Percentiles rank a stretch among this genome's conserved stretches.
Conservation (phyloP, 1,140 invertebrate genomes). For the Mercenaria mercenaria region DNA sequence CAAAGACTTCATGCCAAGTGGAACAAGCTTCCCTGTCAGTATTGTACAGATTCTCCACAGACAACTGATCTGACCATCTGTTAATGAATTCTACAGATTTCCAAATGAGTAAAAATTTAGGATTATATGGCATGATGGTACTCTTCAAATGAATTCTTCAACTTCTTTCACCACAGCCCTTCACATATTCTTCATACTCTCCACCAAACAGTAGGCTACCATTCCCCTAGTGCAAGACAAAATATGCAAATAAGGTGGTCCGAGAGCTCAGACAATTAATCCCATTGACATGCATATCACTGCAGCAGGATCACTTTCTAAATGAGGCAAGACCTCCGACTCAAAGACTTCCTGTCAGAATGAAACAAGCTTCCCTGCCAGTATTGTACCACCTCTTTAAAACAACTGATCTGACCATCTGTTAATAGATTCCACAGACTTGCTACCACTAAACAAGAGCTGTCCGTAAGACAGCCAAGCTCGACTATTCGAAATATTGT, state of each 20-base stretch:
- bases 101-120: no score
- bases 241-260: constrained; percentile 6
- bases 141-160: no score
- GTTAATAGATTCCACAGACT: constrained; percentile 25
- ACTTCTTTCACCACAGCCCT: neutral
- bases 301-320: neutral
- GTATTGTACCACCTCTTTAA: neutral
- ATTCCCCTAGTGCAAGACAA: neutral
- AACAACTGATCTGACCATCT: neutral
- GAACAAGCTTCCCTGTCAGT: neutral
- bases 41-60: neutral
- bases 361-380: neutral
- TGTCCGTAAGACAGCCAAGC: no score
- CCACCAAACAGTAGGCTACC: neutral
- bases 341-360: constrained; percentile 14
- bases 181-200: neutral
- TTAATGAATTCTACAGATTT: constrained; percentile 12
- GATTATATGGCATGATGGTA: no score
- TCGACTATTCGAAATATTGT: no score
- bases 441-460: no score
- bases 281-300: constrained; percentile 9
- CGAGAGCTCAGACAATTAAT: neutral
- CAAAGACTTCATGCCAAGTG: constrained; percentile 7
- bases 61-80: constrained; percentile 9
- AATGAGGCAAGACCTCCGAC: constrained; percentile 10